Percentiles rank a stretch among this genome's conserved stretches.
These are phyloP conservation scores for Loriculus beryllinus DNA, from an alignment of 2,797 vertebrate species.

Conservation along the genomic window DNA sequence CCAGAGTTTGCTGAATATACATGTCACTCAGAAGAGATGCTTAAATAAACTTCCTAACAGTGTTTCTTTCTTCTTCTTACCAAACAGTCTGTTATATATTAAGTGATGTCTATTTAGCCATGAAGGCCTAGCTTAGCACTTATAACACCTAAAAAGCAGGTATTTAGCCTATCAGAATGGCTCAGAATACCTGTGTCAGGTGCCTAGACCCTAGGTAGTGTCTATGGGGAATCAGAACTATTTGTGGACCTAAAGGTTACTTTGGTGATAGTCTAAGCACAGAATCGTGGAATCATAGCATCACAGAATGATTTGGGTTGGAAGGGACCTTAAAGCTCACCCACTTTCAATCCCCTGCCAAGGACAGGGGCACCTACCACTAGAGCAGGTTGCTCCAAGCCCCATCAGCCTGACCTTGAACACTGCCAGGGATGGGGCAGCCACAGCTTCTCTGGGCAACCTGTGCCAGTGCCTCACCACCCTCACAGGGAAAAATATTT, in stretches of 20 bases:
- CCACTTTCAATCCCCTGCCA: not conserved
- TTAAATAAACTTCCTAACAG: not conserved
- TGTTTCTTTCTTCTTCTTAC: not conserved
- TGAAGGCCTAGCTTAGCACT: not conserved
- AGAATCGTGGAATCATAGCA: too few relatives aligned
- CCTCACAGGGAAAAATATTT: not conserved
- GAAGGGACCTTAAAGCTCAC: not conserved
- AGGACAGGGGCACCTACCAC: not conserved
- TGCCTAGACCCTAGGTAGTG: not conserved
- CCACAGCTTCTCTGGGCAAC: not conserved
- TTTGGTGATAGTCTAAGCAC: not conserved
- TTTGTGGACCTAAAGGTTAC: not conserved
- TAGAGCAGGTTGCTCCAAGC: not conserved
- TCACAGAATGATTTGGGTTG: not conserved
- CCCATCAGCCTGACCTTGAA: not conserved
- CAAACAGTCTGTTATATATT: not conserved
- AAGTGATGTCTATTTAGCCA: not conserved
- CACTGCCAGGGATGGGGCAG: not conserved
- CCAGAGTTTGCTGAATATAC: not conserved
- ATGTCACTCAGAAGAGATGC: not conserved
- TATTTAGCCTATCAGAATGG: not conserved
- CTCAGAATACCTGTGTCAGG: not conserved
- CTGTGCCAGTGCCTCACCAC: not conserved
- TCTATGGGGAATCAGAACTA: not conserved
- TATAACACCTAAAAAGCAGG: not conserved